phyloP scores from a whole-genome alignment of 2,888 invertebrate genomes.

The Nomada goodeniana region DNA sequence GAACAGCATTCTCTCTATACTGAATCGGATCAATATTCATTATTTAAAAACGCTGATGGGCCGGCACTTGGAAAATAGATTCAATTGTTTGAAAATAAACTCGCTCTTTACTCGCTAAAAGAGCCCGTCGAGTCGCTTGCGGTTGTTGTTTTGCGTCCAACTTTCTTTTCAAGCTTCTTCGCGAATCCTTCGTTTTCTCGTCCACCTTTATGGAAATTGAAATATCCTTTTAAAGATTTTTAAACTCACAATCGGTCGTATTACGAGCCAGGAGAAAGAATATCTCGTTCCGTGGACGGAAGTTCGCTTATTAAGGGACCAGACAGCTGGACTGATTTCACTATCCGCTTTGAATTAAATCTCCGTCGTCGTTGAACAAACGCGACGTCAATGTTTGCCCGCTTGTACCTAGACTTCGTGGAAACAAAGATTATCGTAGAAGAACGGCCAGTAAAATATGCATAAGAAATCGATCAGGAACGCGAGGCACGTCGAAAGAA shows the following conservation, averaged over 20 bases:
- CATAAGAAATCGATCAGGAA: not conserved
- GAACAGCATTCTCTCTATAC: not conserved
- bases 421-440: not conserved
- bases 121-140: not conserved
- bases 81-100: constrained; percentile 22
- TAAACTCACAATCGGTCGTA: constrained; percentile 11
- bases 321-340: constrained; percentile 14
- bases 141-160: not conserved
- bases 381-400: constrained; percentile 2
- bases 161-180: not conserved
- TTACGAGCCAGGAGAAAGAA: constrained; percentile 2
- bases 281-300: not conserved
- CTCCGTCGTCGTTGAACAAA: not conserved
- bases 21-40: constrained; percentile 35
- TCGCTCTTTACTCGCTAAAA: not conserved
- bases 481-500: no score
- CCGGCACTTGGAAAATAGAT: constrained; percentile 9
- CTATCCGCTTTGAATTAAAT: constrained; percentile 19
- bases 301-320: constrained; percentile 28
- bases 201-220: constrained; percentile 1
- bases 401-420: not conserved
- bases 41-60: constrained; percentile 23
- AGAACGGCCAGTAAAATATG: constrained; percentile 3
- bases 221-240: constrained; percentile 26
- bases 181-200: not conserved